Evolutionary conservation across 2,113 vertebrate genomes (phyloP).

Genomic region (Urocynchramus pylzowi): DNA sequence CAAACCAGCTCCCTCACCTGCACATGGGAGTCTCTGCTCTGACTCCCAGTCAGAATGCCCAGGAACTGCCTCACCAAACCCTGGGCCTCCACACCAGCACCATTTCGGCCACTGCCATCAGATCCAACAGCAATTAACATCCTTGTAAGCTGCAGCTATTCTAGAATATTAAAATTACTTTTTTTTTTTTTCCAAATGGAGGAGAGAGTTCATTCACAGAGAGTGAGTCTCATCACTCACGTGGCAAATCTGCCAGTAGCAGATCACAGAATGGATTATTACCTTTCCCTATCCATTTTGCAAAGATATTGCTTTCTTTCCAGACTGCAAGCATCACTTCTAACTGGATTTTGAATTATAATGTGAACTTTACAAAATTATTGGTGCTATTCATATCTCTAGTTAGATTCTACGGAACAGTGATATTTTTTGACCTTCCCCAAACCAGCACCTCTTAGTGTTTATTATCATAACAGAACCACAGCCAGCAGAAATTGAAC

Average conservation of each 20-base stretch:
- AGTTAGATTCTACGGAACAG: constrained; percentile 32
- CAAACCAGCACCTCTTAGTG: background rate
- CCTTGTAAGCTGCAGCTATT: background rate
- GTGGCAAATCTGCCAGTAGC: constrained; percentile 11
- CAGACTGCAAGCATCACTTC: constrained; percentile 48
- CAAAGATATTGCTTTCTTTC: constrained; percentile 60
- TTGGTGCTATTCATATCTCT: constrained; percentile 58
- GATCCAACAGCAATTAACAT: background rate
- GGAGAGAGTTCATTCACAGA: background rate
- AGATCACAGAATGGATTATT: constrained; percentile 35
- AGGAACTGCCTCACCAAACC: rapidly evolving
- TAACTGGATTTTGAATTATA: constrained; percentile 66
- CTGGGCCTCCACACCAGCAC: background rate
- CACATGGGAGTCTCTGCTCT: rapidly evolving
- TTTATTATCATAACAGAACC: background rate
- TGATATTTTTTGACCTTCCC: constrained; percentile 38
- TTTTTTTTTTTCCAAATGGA: background rate
- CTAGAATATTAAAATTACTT: background rate
- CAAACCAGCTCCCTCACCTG: background rate
- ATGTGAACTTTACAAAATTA: constrained; percentile 66
- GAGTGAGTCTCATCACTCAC: background rate
- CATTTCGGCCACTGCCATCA: background rate
- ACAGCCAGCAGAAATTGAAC: background rate
- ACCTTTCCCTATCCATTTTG: constrained; percentile 54
- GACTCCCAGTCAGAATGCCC: rapidly evolving